Percentiles rank a stretch among this genome's conserved stretches.
Evolutionary conservation across 2,888 invertebrate species (phyloP).

Genomic region (Miltochrista miniata): DNA sequence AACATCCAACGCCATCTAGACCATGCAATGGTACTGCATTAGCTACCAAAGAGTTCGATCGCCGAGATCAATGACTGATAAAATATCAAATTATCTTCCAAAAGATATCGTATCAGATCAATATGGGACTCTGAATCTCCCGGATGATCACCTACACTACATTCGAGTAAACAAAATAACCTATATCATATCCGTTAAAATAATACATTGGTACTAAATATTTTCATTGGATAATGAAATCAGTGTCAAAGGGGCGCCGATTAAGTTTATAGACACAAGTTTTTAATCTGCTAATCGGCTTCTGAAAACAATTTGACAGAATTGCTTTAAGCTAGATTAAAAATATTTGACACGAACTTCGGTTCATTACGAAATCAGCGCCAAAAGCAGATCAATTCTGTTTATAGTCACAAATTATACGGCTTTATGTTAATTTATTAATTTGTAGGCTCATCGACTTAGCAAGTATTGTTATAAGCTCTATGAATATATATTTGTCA

Average conservation of each 20-base stretch:
- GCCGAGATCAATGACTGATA: no score
- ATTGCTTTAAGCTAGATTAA: neutral
- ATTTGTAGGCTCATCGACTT: neutral
- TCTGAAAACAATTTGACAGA: neutral
- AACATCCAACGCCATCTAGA: no score
- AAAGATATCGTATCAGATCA: no score
- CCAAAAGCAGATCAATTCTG: neutral
- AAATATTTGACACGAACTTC: neutral
- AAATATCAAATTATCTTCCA: no score
- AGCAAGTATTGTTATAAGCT: neutral
- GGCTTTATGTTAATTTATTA: neutral
- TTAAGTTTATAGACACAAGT: neutral
- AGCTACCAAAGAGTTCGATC: no score
- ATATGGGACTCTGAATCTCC: no score
- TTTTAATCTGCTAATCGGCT: neutral
- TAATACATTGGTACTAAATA: no score
- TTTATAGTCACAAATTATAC: neutral
- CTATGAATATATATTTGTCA: neutral
- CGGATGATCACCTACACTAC: no score
- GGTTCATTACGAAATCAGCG: neutral
- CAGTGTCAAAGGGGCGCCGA: neutral
- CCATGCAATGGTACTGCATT: no score
- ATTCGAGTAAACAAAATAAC: no score
- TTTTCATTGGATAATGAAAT: neutral
- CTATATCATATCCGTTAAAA: no score